A percentile compares a stretch with the other conserved stretches of the same genome.
phyloP scores from a whole-genome alignment of 2,888 invertebrate species.

The Agrenia bidenticulata region DNA sequence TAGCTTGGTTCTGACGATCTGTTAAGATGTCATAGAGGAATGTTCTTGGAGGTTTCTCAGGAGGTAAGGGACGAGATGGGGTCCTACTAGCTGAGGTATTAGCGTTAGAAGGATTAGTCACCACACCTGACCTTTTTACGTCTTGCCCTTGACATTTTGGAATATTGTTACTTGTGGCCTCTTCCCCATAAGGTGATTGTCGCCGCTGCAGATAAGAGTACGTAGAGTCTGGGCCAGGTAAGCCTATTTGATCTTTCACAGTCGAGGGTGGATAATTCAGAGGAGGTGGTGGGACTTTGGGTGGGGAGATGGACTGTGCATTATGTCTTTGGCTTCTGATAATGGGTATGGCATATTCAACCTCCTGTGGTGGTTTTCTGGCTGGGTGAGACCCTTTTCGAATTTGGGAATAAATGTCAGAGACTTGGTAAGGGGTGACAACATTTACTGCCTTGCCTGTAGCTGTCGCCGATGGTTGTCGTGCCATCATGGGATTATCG shows the following conservation, averaged over 20 bases:
- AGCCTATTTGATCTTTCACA: constrained; percentile 32
- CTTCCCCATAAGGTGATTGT: background rate
- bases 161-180: constrained; percentile 21
- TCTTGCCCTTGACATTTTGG: constrained; percentile 9
- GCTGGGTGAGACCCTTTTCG: constrained; percentile 17
- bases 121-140: background rate
- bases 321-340: constrained; percentile 21
- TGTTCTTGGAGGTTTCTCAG: constrained; percentile 72
- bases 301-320: constrained; percentile 18
- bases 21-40: constrained; percentile 56
- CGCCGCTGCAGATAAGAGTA: constrained; percentile 3
- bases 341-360: constrained; percentile 43
- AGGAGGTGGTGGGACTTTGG: constrained; percentile 39
- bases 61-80: constrained; percentile 65
- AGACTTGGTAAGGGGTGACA: constrained; percentile 49
- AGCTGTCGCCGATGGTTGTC: background rate
- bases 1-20: constrained; percentile 24
- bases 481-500: background rate
- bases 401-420: constrained; percentile 43
- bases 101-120: background rate
- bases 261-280: constrained; percentile 37
- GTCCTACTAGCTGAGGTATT: background rate
- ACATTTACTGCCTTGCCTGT: constrained; percentile 43
- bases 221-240: constrained; percentile 16
- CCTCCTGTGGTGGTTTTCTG: constrained; percentile 23